Base-by-base conservation (phyloP, 2,113 vertebrate species). In the Chinchilla lanigera region DNA sequence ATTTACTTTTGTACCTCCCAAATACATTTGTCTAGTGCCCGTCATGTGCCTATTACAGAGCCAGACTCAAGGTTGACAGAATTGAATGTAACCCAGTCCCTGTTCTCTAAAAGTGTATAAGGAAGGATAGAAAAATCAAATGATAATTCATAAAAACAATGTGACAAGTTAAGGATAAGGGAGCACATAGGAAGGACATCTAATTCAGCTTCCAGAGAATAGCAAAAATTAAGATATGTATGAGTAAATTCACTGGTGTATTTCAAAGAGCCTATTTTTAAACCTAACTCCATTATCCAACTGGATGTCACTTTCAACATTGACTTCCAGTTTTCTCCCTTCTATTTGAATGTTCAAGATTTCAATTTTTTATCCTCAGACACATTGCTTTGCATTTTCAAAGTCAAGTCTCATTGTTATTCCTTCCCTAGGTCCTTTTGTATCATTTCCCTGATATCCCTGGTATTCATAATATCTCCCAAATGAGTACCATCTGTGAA, bases 401-500 rank as follows among this genome's bases (percentile, higher is more conserved):
- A 97, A 98, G 97, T 96, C 96, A 97, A 91, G 61, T 83, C 94
- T 98, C 98, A 96, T 97, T 98, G 97, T 98, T 96, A 97, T 97
- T 96, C 96, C 78, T 94, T 98, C 94, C 95, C 93, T 94, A 12
- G 87, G 97, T 96, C 95, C 96, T 97, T 97, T 98, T 97, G 96
- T 97, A 97, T 97, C 95, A 90, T 89, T 97, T 98, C 61, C 47
- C 96, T 97, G 97, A 96, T 98, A 97, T 97, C 92, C 63, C 86
- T 93, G 90, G 95, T 97, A 97, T 97, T 97, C 96, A 96, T 95
- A 97, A 88, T 97, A 96, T 95, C 96, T 98, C 98, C 97, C 98
- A 96, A 97, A 97, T 97, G 97, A 98, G 90, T 78, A 96, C 97
- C 97, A 97, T 98, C 96, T 98, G 97, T 96, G 98, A 98, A 94